Percentiles rank a stretch among this genome's conserved stretches.
These are phyloP conservation scores for Eriocheir sinensis DNA, from an alignment of 1,140 invertebrate genomes.

Conservation along the genomic window DNA sequence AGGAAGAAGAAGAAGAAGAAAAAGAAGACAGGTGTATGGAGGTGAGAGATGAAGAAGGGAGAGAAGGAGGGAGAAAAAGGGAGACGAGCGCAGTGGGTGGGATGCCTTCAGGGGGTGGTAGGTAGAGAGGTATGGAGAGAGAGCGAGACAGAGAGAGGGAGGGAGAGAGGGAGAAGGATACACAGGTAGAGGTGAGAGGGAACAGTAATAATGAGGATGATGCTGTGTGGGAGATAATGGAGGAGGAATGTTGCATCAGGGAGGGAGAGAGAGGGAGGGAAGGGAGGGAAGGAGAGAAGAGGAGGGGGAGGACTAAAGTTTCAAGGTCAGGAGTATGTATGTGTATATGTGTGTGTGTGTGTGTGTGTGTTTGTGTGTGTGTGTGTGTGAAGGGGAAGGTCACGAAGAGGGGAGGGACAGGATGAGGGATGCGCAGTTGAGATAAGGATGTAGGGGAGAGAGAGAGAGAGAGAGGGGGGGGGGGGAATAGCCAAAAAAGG, in stretches of 20 bases:
- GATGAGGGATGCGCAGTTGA: background rate
- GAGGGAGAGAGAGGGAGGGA: background rate
- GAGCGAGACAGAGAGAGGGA: background rate
- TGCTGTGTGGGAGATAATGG: background rate
- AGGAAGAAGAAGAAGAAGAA: background rate
- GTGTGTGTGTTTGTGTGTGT: too few relatives aligned
- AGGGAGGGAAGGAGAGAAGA: background rate
- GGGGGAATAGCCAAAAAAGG: background rate
- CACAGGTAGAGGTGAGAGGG: background rate
- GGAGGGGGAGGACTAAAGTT: background rate
- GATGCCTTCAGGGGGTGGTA: background rate
- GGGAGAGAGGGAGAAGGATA: background rate
- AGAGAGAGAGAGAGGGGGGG: background rate
- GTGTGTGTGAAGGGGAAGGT: background rate
- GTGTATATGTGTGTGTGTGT: slow-evolving; percentile 20
- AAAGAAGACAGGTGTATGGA: background rate
- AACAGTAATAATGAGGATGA: slow-evolving; percentile 8
- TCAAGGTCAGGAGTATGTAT: background rate
- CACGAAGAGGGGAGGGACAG: background rate
- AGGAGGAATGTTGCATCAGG: background rate
- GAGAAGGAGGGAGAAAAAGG: background rate
- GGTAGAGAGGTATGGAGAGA: background rate
- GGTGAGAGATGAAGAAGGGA: background rate
- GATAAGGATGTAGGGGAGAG: background rate
- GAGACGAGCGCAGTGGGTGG: background rate